Evolutionary conservation across 2,113 vertebrate genomes (phyloP).

Genomic region (Varanus salvator): DNA sequence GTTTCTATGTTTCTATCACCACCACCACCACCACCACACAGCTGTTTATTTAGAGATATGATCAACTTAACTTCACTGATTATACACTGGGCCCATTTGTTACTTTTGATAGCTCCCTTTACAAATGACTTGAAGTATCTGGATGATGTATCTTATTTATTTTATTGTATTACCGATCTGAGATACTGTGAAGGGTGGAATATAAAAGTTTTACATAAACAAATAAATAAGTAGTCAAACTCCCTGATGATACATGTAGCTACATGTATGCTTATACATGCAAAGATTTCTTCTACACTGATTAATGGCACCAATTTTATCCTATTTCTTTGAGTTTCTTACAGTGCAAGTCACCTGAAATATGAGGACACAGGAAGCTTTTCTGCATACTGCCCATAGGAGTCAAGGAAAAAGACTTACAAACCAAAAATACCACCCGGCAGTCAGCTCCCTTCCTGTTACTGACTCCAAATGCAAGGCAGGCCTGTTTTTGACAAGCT

Average conservation of each 20-base stretch:
- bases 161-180: no score
- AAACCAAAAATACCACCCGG: conserved; percentile 10
- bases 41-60: not conserved
- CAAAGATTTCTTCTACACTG: not conserved
- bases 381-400: not conserved
- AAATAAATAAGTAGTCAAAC: not conserved
- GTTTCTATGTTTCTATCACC: no score
- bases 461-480: conserved; percentile 10
- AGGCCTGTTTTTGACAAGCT: conserved; percentile 41
- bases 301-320: not conserved
- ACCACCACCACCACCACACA: no score
- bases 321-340: not conserved
- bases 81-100: not conserved
- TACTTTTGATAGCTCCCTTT: not conserved
- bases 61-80: not conserved
- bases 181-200: no score
- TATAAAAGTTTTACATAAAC: no score
- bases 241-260: not conserved
- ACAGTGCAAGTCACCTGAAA: not conserved
- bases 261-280: not conserved
- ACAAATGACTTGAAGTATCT: not conserved
- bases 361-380: not conserved
- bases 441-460: conserved; percentile 29
- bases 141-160: no score
- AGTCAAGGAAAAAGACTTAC: conserved; percentile 15